These are phyloP conservation scores for Characodon lateralis DNA, from an alignment of 2,797 vertebrate species.

Conservation along the genomic window DNA sequence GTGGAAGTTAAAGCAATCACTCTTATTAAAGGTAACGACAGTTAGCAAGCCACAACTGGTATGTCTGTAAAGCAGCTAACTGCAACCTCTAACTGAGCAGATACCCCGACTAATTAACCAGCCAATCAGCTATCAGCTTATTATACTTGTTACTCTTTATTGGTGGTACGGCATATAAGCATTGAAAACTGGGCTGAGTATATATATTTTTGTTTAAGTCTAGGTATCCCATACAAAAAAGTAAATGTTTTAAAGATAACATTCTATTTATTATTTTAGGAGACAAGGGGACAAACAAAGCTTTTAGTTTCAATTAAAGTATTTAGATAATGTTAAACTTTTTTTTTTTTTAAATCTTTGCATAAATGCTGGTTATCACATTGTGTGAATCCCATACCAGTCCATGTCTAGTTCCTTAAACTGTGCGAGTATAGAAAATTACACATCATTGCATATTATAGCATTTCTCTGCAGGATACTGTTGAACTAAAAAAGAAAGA, in stretches of 20 bases:
- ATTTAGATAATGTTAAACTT: background rate
- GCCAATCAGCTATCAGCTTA: background rate
- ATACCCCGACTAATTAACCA: background rate
- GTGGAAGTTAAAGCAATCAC: background rate
- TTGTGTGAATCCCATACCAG: background rate
- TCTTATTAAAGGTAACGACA: background rate
- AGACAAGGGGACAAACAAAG: background rate
- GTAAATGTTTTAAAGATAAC: background rate
- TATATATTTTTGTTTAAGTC: background rate
- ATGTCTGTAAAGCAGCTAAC: background rate
- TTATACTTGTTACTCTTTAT: background rate
- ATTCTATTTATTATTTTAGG: background rate
- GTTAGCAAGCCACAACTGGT: background rate
- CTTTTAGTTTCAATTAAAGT: background rate
- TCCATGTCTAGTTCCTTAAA: slow-evolving; percentile 49
- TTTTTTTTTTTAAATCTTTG: background rate
- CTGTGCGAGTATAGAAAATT: slow-evolving; percentile 66
- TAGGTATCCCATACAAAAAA: too few species aligned
- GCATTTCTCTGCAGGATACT: slow-evolving; percentile 48
- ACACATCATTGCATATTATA: slow-evolving; percentile 58
- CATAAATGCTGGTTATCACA: background rate
- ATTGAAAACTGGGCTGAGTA: background rate
- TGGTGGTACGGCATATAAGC: background rate
- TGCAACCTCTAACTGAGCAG: background rate
- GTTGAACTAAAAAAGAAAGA: slow-evolving; percentile 40